These are phyloP conservation scores for Arctocebus calabarensis DNA, from an alignment of 2,797 vertebrate genomes.

Conservation along the genomic window DNA sequence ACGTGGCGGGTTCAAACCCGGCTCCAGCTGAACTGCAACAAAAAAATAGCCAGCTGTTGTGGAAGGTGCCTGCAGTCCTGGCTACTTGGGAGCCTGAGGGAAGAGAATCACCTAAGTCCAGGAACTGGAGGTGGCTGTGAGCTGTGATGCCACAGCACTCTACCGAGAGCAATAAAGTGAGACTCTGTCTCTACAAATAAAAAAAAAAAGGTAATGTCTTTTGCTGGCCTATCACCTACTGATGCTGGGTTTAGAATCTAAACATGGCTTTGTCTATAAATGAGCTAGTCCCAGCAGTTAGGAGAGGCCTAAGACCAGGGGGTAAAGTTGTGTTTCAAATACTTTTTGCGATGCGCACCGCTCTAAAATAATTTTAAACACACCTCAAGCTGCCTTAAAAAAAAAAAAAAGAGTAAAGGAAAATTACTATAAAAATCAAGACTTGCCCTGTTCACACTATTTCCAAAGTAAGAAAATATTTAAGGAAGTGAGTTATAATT, in stretches of 20 bases:
- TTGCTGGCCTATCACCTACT: neutral
- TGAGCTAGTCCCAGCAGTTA: neutral
- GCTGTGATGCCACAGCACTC: no score
- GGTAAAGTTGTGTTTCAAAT: neutral
- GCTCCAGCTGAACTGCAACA: no score
- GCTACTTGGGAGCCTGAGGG: no score
- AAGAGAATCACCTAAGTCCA: no score
- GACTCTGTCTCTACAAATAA: no score
- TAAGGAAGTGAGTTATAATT: constrained; percentile 4
- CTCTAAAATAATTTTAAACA: constrained; percentile 5
- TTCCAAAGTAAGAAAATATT: constrained; percentile 14
- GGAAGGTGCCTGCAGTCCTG: no score
- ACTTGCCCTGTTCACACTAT: neutral
- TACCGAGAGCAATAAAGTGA: no score
- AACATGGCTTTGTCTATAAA: neutral
- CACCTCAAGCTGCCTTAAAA: constrained; percentile 28
- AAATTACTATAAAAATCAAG: neutral
- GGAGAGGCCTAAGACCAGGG: neutral
- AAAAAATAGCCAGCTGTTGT: no score
- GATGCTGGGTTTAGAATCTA: neutral
- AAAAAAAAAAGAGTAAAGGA: constrained; percentile 15
- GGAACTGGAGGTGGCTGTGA: no score
- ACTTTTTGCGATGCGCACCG: neutral
- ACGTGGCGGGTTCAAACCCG: no score
- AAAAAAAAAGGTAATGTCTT: neutral